Percentiles rank a stretch among this genome's conserved stretches.
phyloP scores from a whole-genome alignment of 2,113 vertebrate species.

The Dasyprocta punctata region DNA sequence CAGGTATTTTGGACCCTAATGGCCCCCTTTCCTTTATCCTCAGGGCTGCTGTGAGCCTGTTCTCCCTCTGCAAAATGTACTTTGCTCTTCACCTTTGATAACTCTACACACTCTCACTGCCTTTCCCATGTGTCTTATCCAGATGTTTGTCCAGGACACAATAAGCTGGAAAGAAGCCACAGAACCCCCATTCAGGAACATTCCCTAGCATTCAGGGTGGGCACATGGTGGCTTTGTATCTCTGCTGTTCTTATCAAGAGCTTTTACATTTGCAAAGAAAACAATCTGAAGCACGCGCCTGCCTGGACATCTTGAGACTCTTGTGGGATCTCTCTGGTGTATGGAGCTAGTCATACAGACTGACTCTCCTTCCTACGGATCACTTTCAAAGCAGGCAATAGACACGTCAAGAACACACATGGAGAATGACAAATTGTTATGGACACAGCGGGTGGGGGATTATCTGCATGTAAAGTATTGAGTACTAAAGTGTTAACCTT shows the following conservation, averaged over 20 bases:
- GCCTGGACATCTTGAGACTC: not conserved
- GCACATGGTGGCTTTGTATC: not conserved
- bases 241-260: not conserved
- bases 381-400: not conserved
- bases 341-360: not conserved
- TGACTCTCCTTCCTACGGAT: not conserved
- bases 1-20: not conserved
- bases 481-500: not conserved
- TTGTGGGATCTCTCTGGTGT: too few relatives aligned
- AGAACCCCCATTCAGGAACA: not conserved
- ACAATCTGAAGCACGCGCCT: not conserved
- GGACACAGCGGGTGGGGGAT: not conserved
- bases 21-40: not conserved
- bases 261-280: not conserved
- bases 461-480: not conserved
- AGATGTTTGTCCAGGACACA: not conserved
- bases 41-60: not conserved
- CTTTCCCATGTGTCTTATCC: not conserved
- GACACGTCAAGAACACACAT: rapidly evolving
- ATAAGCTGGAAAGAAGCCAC: not conserved
- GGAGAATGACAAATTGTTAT: not conserved
- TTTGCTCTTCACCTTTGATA: not conserved
- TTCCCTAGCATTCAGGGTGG: not conserved
- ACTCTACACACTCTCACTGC: not conserved
- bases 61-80: not conserved